Conservation (phyloP, 2,888 invertebrate genomes). For the Caenorhabditis virilis region DNA sequence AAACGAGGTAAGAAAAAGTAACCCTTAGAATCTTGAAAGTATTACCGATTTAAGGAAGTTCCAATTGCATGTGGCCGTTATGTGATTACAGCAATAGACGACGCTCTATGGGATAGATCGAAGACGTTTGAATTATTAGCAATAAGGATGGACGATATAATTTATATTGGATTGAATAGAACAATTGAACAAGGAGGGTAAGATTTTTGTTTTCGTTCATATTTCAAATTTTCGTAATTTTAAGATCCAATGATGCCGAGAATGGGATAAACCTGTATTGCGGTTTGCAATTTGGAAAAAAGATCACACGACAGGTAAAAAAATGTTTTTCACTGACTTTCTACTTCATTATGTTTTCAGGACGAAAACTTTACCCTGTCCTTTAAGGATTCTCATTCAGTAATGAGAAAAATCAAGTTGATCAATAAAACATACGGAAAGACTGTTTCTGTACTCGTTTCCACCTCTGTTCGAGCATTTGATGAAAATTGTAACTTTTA, state of each 20-base stretch:
- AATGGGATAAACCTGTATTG: conserved; percentile 2
- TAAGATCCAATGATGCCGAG: background rate
- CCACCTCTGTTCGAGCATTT: conserved; percentile 23
- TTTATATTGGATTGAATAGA: conserved; percentile 23
- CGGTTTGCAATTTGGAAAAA: conserved; percentile 17
- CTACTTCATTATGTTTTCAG: too few species aligned
- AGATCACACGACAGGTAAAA: conserved; percentile 3
- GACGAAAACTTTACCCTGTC: too few species aligned
- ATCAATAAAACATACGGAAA: background rate
- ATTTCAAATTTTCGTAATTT: background rate
- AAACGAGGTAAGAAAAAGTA: background rate
- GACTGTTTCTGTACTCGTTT: conserved; percentile 11
- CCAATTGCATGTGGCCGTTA: background rate
- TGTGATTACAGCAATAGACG: background rate
- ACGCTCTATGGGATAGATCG: background rate
- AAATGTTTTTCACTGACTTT: too few species aligned
- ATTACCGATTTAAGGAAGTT: background rate
- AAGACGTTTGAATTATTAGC: conserved; percentile 13
- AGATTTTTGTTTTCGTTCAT: background rate
- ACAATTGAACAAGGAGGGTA: background rate
- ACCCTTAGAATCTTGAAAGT: background rate
- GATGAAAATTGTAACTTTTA: conserved; percentile 5
- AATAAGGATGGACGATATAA: conserved; percentile 10
- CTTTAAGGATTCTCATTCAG: conserved; percentile 5
- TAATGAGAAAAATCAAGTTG: conserved; percentile 12